Percentiles rank a stretch among this genome's conserved stretches.
Conservation (phyloP, 2,797 vertebrate species). For the Acanthurus leucopareius region DNA sequence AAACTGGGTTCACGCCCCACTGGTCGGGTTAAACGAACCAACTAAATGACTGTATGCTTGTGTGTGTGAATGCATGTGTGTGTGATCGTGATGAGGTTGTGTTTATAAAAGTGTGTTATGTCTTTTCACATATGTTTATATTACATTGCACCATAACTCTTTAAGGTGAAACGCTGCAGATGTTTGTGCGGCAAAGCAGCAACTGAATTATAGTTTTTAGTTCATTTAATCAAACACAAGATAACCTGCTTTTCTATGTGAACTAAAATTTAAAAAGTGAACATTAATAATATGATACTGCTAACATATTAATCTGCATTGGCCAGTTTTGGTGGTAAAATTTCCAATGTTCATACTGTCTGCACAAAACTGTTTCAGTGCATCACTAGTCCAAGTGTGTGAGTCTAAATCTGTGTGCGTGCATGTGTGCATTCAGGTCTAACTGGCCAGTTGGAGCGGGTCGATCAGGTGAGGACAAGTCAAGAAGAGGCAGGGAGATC, state of each 20-base stretch:
- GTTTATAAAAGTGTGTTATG: background rate
- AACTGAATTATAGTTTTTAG: background rate
- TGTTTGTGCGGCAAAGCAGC: background rate
- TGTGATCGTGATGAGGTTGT: conserved; percentile 4
- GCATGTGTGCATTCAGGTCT: conserved; percentile 16
- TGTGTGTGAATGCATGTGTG: background rate
- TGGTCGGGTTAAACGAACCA: conserved; percentile 54
- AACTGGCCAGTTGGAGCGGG: conserved; percentile 30
- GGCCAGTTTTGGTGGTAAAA: background rate
- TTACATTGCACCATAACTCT: no score
- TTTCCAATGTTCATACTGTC: background rate
- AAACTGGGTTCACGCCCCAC: conserved; percentile 56
- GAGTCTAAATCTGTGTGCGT: background rate
- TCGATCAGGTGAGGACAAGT: conserved; percentile 57
- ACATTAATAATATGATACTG: background rate
- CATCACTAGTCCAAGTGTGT: conserved; percentile 18
- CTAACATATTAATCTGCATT: background rate
- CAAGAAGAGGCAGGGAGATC: conserved; percentile 54
- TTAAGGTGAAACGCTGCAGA: no score
- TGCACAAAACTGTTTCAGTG: conserved; percentile 18
- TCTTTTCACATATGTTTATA: no score
- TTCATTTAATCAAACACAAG: background rate
- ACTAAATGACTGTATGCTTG: conserved; percentile 26
- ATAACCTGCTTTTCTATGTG: background rate
- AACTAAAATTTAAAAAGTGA: background rate